Percentiles rank a stretch among this genome's conserved stretches.
These are phyloP conservation scores for Aselliscus stoliczkanus DNA, from an alignment of 2,797 vertebrate genomes.

Conservation along the genomic window DNA sequence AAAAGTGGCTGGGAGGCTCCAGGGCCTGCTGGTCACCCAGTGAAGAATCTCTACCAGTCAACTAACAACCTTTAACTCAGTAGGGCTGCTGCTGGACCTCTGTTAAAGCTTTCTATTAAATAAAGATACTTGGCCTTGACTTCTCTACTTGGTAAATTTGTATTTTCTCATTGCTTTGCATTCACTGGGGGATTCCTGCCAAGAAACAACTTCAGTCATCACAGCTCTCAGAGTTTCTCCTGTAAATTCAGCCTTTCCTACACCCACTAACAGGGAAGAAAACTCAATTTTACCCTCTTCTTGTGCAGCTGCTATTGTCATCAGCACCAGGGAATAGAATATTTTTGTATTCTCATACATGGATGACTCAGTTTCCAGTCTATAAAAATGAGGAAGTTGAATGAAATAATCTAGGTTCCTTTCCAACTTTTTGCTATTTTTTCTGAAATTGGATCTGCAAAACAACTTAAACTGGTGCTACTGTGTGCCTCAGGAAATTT, in stretches of 20 bases:
- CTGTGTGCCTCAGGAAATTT: neutral
- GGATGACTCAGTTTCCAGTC: slow-evolving; percentile 41
- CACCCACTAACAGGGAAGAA: neutral
- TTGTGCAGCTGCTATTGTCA: neutral
- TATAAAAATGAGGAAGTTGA: slow-evolving; percentile 25
- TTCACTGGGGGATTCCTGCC: neutral
- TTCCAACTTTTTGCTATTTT: neutral
- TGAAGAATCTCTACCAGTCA: rapidly evolving
- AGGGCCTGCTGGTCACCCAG: neutral
- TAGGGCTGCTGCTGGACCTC: neutral
- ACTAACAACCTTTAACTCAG: neutral
- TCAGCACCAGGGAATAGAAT: neutral
- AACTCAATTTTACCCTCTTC: neutral
- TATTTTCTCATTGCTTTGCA: neutral
- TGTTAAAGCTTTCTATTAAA: neutral
- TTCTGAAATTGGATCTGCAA: slow-evolving; percentile 2
- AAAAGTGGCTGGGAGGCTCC: neutral
- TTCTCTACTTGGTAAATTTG: neutral
- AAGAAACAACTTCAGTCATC: neutral
- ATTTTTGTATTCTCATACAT: neutral
- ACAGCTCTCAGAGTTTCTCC: neutral
- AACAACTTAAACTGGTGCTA: neutral
- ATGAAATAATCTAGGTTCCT: neutral
- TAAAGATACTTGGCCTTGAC: neutral
- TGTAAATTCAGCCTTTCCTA: neutral